These are phyloP conservation scores for Crocidura indochinensis DNA, from an alignment of 2,797 vertebrate species.

Conservation along the genomic window DNA sequence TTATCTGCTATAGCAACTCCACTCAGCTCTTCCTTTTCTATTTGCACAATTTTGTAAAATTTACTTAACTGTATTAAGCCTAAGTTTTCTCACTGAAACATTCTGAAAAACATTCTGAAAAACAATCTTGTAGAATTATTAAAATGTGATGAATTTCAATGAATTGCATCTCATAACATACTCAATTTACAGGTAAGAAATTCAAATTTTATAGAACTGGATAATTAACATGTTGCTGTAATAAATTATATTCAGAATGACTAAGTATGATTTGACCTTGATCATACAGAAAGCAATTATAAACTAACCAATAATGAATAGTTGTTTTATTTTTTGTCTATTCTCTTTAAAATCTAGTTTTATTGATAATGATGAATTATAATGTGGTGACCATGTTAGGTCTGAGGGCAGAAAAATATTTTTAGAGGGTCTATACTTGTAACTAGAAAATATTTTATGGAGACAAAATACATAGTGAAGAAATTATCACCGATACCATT, in stretches of 20 bases:
- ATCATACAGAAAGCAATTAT: neutral
- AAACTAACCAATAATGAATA: neutral
- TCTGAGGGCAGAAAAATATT: neutral
- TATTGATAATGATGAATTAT: neutral
- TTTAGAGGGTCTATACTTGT: neutral
- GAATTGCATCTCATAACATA: neutral
- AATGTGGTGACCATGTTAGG: neutral
- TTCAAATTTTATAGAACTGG: neutral
- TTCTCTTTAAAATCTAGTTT: neutral
- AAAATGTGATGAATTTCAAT: neutral
- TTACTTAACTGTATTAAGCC: neutral
- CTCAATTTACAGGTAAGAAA: neutral
- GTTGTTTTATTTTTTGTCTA: conserved; percentile 3
- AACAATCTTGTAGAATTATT: neutral
- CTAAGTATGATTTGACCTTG: neutral
- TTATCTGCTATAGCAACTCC: neutral
- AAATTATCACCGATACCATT: neutral
- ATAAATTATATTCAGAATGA: neutral
- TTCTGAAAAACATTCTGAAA: conserved; percentile 12
- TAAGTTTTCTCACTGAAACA: neutral
- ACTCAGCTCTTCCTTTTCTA: neutral
- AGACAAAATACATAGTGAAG: too few relatives aligned
- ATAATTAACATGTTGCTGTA: neutral
- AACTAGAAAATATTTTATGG: neutral
- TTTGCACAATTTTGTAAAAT: conserved; percentile 20